Conservation (phyloP, 2,888 invertebrate species). For the Cataglyphis albicans region DNA sequence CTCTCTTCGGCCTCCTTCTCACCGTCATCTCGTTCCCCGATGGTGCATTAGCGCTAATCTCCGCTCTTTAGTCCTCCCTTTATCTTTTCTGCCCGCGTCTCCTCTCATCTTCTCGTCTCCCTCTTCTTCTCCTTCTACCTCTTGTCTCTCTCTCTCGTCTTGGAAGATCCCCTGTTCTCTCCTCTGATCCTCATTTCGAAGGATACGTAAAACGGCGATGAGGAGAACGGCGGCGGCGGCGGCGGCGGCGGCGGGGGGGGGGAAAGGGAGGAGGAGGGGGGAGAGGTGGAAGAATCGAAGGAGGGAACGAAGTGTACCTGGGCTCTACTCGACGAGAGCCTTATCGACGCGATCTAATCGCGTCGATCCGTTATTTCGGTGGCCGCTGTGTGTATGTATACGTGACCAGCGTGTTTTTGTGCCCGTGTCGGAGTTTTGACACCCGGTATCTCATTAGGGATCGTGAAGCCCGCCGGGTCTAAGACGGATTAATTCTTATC, state of each 20-base stretch:
- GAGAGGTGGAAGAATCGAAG: not conserved
- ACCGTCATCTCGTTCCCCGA: conserved; percentile 73
- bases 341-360: conserved; percentile 81
- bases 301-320: conserved; percentile 57
- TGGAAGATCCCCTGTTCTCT: conserved; percentile 85
- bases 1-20: not conserved
- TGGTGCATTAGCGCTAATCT: conserved; percentile 86
- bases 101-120: conserved; percentile 62
- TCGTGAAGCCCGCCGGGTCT: conserved; percentile 78
- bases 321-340: conserved; percentile 39
- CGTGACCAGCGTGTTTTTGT: conserved; percentile 14
- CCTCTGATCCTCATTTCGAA: conserved; percentile 45
- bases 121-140: conserved; percentile 46
- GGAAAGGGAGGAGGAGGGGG: no score
- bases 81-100: conserved; percentile 82
- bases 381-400: conserved; percentile 55
- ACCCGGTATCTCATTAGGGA: conserved; percentile 85
- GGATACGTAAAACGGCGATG: conserved; percentile 80
- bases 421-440: conserved; percentile 83
- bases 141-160: conserved; percentile 59
- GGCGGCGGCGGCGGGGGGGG: no score
- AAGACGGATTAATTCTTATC: conserved; percentile 64
- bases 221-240: not conserved
- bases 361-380: conserved; percentile 82
- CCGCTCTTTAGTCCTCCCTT: conserved; percentile 86